Conservation (phyloP, 2,797 vertebrate species). For the Pantherophis alleghaniensis region DNA sequence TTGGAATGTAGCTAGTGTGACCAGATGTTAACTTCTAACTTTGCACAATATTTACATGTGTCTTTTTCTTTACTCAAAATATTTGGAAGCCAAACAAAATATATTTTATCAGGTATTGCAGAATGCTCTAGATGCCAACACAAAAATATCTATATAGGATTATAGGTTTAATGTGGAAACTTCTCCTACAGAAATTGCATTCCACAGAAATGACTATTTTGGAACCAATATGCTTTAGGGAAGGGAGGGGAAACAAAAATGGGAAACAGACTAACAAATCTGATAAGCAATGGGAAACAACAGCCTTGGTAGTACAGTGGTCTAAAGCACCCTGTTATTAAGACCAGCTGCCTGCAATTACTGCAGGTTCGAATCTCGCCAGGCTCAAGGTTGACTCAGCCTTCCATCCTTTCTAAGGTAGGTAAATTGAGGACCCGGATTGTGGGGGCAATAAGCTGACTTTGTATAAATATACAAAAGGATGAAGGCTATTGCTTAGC, state of each 20-base stretch:
- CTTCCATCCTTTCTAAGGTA: too few species aligned
- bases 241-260: neutral
- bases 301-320: too few species aligned
- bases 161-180: neutral
- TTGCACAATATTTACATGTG: neutral
- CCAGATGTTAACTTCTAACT: neutral
- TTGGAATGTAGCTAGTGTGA: neutral
- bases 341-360: too few species aligned
- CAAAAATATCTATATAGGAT: neutral
- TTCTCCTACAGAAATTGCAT: neutral
- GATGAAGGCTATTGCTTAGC: too few species aligned
- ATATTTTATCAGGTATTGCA: neutral
- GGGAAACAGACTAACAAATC: neutral
- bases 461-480: too few species aligned
- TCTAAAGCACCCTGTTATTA: too few species aligned
- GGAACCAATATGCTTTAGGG: neutral
- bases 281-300: neutral
- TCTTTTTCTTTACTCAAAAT: neutral
- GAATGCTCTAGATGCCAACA: neutral
- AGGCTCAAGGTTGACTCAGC: too few species aligned
- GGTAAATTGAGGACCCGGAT: too few species aligned
- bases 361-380: too few species aligned
- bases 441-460: too few species aligned
- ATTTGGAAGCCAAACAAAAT: neutral
- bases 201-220: neutral